phyloP scores from a whole-genome alignment of 2,888 invertebrate genomes.

The Spilarctia lutea region DNA sequence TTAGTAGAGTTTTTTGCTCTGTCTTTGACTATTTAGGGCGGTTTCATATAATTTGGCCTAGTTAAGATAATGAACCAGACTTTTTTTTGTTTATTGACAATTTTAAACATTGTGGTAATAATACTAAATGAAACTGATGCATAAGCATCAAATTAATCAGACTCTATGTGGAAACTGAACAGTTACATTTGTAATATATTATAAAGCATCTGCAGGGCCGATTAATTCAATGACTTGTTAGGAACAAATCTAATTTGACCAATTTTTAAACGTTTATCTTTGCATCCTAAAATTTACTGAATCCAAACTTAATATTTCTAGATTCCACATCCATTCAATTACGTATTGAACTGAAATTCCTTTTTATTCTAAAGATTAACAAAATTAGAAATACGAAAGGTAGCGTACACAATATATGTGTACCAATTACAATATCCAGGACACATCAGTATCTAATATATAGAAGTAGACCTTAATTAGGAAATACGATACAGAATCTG shows the following conservation, averaged over 20 bases:
- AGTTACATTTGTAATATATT: not conserved
- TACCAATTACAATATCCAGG: not conserved
- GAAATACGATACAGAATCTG: not conserved
- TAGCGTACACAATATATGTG: not conserved
- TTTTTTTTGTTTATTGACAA: not conserved
- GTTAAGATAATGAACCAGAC: conserved; percentile 7
- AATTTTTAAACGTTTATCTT: too few relatives aligned
- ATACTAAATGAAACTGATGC: too few relatives aligned
- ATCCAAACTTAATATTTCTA: not conserved
- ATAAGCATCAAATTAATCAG: not conserved
- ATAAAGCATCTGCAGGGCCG: not conserved
- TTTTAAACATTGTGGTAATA: not conserved
- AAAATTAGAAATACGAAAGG: not conserved
- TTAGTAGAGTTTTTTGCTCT: conserved; percentile 1
- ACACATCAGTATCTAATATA: not conserved
- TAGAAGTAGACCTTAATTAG: not conserved
- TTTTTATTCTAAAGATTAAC: not conserved
- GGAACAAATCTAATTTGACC: not conserved
- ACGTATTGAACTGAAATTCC: too few relatives aligned
- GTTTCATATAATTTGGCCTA: conserved; percentile 4
- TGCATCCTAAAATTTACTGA: not conserved
- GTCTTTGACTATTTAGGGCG: conserved; percentile 6
- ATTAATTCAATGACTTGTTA: not conserved
- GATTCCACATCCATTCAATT: not conserved
- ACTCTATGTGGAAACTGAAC: too few relatives aligned